These are phyloP conservation scores for Dinoponera quadriceps DNA, from an alignment of 1,140 invertebrate species.

Conservation along the genomic window DNA sequence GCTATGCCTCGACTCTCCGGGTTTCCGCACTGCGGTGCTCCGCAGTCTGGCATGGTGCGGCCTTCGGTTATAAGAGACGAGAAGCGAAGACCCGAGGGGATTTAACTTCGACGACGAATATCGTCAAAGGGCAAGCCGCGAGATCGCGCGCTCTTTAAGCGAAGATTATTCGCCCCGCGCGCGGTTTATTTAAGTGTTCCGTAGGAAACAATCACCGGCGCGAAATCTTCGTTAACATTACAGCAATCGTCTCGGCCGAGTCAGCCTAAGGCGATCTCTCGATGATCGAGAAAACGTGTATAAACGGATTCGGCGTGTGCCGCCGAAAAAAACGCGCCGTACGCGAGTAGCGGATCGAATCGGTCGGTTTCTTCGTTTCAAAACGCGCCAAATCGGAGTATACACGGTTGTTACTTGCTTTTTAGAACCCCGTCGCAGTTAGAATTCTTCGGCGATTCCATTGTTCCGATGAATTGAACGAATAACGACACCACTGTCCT, in stretches of 20 bases:
- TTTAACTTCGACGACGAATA: constrained; percentile 70
- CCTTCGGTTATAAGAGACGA: constrained; percentile 60
- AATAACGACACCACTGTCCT: no score
- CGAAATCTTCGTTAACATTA: constrained; percentile 78
- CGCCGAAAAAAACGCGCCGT: constrained; percentile 9
- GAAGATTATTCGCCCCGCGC: constrained; percentile 66
- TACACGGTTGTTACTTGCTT: background rate
- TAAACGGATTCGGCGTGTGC: constrained; percentile 26
- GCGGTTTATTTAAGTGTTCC: constrained; percentile 75
- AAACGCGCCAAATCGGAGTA: background rate
- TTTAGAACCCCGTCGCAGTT: no score
- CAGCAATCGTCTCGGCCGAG: constrained; percentile 75
- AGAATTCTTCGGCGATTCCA: no score
- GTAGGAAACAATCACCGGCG: constrained; percentile 55
- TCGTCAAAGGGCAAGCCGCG: constrained; percentile 64
- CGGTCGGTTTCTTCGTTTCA: constrained; percentile 13
- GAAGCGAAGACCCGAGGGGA: constrained; percentile 53
- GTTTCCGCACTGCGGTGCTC: constrained; percentile 50
- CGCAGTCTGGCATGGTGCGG: constrained; percentile 40
- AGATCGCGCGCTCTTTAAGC: constrained; percentile 52
- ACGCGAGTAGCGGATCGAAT: constrained; percentile 20
- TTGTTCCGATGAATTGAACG: no score
- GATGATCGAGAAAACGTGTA: constrained; percentile 51
- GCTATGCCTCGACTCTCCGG: constrained; percentile 55
- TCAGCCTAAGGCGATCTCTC: constrained; percentile 47